Percentiles rank a stretch among this genome's conserved stretches.
These are phyloP conservation scores for Zygaena filipendulae DNA, from an alignment of 2,888 invertebrate genomes.

Conservation along the genomic window DNA sequence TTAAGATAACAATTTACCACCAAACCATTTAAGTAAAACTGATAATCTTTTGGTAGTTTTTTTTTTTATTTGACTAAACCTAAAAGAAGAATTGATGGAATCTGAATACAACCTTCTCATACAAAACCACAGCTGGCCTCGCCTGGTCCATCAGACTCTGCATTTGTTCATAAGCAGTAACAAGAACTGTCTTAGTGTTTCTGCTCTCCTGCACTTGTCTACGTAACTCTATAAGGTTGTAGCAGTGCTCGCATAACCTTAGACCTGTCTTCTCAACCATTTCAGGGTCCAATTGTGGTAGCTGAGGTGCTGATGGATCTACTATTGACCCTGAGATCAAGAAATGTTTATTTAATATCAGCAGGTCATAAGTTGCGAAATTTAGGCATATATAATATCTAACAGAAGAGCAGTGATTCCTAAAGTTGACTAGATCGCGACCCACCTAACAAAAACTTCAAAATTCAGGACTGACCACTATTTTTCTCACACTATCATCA, in stretches of 20 bases:
- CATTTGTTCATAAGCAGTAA: constrained; percentile 86
- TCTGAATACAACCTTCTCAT: constrained; percentile 72
- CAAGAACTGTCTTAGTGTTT: constrained; percentile 81
- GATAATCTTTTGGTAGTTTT: too few relatives aligned
- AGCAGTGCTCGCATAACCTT: constrained; percentile 81
- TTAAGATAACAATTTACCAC: too few relatives aligned
- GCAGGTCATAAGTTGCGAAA: neutral
- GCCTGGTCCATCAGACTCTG: constrained; percentile 81
- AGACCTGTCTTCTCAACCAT: constrained; percentile 69
- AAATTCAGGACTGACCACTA: too few relatives aligned
- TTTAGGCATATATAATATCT: too few relatives aligned
- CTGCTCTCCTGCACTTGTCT: constrained; percentile 83
- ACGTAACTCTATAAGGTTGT: constrained; percentile 82
- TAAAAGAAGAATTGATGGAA: too few relatives aligned
- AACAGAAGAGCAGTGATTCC: too few relatives aligned
- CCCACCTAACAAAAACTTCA: too few relatives aligned
- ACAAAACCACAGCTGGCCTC: constrained; percentile 73
- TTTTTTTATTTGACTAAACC: too few relatives aligned
- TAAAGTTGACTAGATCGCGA: too few relatives aligned
- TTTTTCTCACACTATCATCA: too few relatives aligned
- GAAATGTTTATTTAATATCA: too few relatives aligned
- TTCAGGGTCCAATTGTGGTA: constrained; percentile 32
- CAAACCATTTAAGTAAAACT: too few relatives aligned
- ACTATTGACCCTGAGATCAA: constrained; percentile 55
- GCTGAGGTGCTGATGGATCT: constrained; percentile 48